Conservation (phyloP, 2,797 vertebrate genomes). For the Lindbergichthys nudifrons region DNA sequence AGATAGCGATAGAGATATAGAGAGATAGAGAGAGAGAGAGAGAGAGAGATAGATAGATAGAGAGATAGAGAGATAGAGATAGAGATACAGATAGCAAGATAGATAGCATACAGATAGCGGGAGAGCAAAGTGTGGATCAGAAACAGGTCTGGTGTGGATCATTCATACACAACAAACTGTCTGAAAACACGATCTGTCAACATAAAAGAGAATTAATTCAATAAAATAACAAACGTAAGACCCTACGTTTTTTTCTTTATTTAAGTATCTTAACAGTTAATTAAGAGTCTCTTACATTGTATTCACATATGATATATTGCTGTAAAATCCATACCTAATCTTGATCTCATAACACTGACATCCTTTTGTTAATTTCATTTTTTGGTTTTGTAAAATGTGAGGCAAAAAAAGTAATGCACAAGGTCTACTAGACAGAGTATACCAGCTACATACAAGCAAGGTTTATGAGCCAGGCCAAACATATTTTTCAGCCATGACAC, state of each 20-base stretch:
- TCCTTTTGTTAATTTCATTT: background rate
- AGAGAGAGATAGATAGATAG: too few relatives aligned
- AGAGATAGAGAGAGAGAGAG: too few relatives aligned
- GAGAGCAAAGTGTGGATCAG: too few relatives aligned
- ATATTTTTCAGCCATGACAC: background rate
- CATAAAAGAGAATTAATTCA: too few relatives aligned
- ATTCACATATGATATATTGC: background rate
- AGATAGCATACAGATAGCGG: too few relatives aligned
- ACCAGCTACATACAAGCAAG: background rate
- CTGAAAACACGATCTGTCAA: too few relatives aligned
- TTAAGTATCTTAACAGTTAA: background rate
- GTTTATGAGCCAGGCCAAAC: background rate
- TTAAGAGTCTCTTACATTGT: background rate
- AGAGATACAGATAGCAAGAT: too few relatives aligned
- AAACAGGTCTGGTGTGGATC: too few relatives aligned
- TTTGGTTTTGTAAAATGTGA: background rate
- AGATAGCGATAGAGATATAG: too few relatives aligned
- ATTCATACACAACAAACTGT: too few relatives aligned
- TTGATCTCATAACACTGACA: background rate
- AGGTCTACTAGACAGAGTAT: background rate
- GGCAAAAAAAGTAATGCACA: background rate
- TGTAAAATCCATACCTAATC: background rate
- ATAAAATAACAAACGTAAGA: too few relatives aligned
- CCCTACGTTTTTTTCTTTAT: background rate
- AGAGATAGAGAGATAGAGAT: too few relatives aligned